Evolutionary conservation across 2,113 vertebrate genomes (phyloP), one percentile per base, ranked within the genome.

Genomic region (Oreotrochilus melanogaster): DNA sequence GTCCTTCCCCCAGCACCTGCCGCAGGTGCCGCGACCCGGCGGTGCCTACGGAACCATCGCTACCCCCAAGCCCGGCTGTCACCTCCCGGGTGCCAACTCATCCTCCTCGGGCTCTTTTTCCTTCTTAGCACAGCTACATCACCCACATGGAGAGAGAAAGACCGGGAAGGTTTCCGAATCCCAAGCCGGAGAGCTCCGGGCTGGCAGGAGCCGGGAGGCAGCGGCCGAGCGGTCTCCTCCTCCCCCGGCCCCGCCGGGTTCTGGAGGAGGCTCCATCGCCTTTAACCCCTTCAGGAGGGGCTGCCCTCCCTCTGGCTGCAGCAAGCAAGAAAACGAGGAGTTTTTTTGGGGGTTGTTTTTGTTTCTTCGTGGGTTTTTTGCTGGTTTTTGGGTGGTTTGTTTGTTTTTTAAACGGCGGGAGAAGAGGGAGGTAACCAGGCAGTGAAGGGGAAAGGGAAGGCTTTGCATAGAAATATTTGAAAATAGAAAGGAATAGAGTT

Each of bases 1-100:
- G 94, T 98, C 87, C 95, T 94, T 14, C 19, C 30, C 43, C 43
- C 22, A 69, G 97, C 98, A 98, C 98, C 98, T 98, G 98, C 97
- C 78, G 79, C 82, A 89, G 91, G 69, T 47, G 42, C 81, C 25
- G 15, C 31, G 6, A 9, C n/a, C 66, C 3, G 66, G 30, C 11
- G 47, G 18, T 6, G 21, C 74, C 27, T 47, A 62, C 65, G 4
- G 5, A 1, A 12, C 62, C 72, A 9, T 3, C 1, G 3, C 14
- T 6, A 16, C 33, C 23, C 57, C 56, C 2, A 65, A 5, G 56
- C 73, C 37, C n/a, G 12, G 39, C 5, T 7, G 33, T 3, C 66
- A 17, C 86, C 42, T 31, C 18, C 23, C 72, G 3, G 27, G 6
- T 23, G 57, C 19, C 87, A 30, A 14, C 4, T 14, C 93, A 71